These are phyloP conservation scores for Cyprinodon variegatus DNA, from an alignment of 2,113 vertebrate genomes.

Conservation along the genomic window DNA sequence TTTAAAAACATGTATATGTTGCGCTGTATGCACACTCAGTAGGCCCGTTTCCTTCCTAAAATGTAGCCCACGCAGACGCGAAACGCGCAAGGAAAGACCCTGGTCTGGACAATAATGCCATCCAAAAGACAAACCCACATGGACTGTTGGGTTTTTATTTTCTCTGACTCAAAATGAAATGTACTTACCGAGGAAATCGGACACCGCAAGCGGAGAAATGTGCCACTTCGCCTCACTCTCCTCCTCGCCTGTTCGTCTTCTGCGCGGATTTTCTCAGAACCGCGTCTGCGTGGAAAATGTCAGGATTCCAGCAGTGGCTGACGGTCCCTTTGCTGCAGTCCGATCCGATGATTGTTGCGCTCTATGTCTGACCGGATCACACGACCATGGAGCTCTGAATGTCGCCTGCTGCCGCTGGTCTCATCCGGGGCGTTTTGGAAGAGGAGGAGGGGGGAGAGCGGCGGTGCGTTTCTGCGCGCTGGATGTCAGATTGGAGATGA, in stretches of 20 bases:
- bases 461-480: slow-evolving; percentile 38
- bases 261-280: slow-evolving; percentile 48
- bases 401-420: slow-evolving; percentile 52
- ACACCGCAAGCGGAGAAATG: slow-evolving; percentile 47
- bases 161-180: slow-evolving; percentile 26
- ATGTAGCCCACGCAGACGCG: slow-evolving; percentile 2
- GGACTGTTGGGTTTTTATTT: background rate
- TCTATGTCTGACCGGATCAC: slow-evolving; percentile 29
- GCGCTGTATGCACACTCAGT: slow-evolving; percentile 32
- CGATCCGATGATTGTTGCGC: slow-evolving; percentile 27
- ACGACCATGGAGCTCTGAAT: slow-evolving; percentile 59
- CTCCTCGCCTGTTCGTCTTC: slow-evolving; percentile 54
- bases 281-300: slow-evolving; percentile 57
- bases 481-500: slow-evolving; percentile 69
- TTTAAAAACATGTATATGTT: slow-evolving; percentile 9
- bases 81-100: slow-evolving; percentile 28
- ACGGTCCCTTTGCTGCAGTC: background rate
- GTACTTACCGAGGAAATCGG: slow-evolving; percentile 71
- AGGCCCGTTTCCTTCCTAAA: slow-evolving; percentile 42
- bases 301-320: slow-evolving; percentile 65
- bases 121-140: slow-evolving; percentile 4
- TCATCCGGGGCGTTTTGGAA: slow-evolving; percentile 62
- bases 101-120: background rate
- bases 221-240: slow-evolving; percentile 10
- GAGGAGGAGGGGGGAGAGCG: background rate